Base-by-base conservation (phyloP, 2,113 vertebrate species). In the Mesocricetus auratus region DNA sequence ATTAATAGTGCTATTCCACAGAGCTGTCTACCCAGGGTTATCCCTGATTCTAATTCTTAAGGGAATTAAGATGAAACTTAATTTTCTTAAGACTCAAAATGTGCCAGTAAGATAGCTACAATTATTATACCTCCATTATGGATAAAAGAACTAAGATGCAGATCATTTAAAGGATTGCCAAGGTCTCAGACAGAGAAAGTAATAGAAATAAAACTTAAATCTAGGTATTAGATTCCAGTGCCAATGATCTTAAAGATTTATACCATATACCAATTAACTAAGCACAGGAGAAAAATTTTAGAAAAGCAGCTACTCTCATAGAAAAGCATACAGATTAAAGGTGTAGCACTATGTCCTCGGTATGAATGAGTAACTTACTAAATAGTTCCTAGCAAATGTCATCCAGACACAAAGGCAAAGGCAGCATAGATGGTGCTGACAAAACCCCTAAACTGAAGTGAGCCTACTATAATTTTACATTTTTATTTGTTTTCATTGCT, bases 271-370 rank as follows among this genome's bases (percentile, higher is more conserved):
- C 79, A 95, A 91, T 50, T 83, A 85, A 95, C 21, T 77, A 24
- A 83, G n/a, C 62, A 75, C 11, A 45, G 16, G 3, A 50, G 93
- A 68, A 64, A 29, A 68, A 16, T 88, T 94, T 92, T 94, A 58
- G 31, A 86, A 62, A 33, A 95, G 95, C 62, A 85, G 7, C 62
- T 42, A 5, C 45, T 88, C 56, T 86, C 50, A 71, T 53, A 45
- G 42, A 31, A 96, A 93, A 53, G 19, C 6, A 73, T 53, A 12
- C 3, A 60, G 3, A 86, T 90, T 95, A 89, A 88, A 82, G 86
- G 78, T 81, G 71, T 92, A 95, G 94, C 93, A 73, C 58, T 92
- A 42, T 94, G 95, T 89, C n/a, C 29, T 86, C 66, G 36, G 17
- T 29, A 83, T 86, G 86, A 96, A 91, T 53, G 5, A 94, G 68